Base-by-base conservation (phyloP, 2,797 vertebrate genomes). In the Poeciliopsis gracilis region DNA sequence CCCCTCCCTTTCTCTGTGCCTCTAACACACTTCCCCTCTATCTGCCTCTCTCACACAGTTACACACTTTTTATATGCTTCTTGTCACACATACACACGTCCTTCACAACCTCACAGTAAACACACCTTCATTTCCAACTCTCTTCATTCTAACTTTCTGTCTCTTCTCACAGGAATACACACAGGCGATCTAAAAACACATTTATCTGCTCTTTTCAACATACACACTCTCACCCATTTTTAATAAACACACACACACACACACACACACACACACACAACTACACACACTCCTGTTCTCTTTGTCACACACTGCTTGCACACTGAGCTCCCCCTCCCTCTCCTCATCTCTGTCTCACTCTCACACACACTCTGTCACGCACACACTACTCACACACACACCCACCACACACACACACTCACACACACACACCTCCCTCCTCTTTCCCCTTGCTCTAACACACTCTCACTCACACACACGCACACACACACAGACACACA, bases 21-120 rank as follows among this genome's bases (percentile, higher is more conserved):
- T 93, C 91, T 90, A 91, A 94, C 92, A 94, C 93, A 93, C 93
- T 94, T 94, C 92, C 93, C 89, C 84, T 93, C 93, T 92, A 87
- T 94, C 93, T 93, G 45, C 90, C 8, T 90, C 79, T 82, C 84
- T 76, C 82, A 25, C 80, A 38, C 41, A 30, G 71, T 23, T 75
- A 77, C 61, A 83, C 43, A 83, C 84, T 88, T 91, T 88, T 88
- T 88, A 90, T 87, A 91, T 83, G 81, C 82, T 82, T 74, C 77
- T 82, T 49, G 84, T 73, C 75, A 81, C 49, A 83, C 83, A 89
- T 84, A 88, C 89, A 90, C 85, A 83, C 12, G 88, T 92, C 91
- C 87, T 91, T 93, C 92, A 92, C 77, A 86, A 72, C 77, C 80
- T 84, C 88, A 81, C 86, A 86, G 76, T 88, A 85, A 86, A 92